Conservation (phyloP, 2,113 vertebrate genomes). For the Syngnathus typhle region DNA sequence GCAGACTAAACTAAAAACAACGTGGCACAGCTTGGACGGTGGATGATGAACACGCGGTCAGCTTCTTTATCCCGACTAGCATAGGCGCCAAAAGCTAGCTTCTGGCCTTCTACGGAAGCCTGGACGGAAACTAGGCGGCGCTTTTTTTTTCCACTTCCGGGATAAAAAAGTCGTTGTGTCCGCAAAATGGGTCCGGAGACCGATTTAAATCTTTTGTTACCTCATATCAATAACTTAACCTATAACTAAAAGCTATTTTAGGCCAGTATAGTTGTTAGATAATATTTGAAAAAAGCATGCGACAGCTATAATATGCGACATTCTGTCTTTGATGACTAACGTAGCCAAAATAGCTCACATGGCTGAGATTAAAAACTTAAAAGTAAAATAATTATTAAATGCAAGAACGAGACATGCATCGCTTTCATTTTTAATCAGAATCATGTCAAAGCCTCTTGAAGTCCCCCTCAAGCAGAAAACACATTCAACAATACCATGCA, state of each 20-base stretch:
- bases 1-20: neutral
- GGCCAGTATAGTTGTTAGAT: no score
- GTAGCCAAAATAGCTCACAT: no score
- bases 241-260: no score
- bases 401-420: neutral
- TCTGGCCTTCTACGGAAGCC: slow-evolving; percentile 35
- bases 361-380: neutral
- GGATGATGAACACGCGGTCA: slow-evolving; percentile 34
- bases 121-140: neutral
- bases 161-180: neutral
- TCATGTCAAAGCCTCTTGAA: slow-evolving; percentile 27
- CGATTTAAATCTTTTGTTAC: neutral
- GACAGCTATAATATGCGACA: no score
- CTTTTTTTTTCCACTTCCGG: neutral
- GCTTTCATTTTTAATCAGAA: slow-evolving; percentile 32
- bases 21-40: neutral
- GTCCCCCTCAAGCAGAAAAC: slow-evolving; percentile 26
- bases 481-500: slow-evolving; percentile 45
- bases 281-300: no score
- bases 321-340: no score
- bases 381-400: neutral
- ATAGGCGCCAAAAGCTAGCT: slow-evolving; percentile 37
- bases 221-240: no score
- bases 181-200: neutral
- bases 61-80: slow-evolving; percentile 15